Conservation (phyloP, 2,888 invertebrate genomes). For the Venusia cambrica region DNA sequence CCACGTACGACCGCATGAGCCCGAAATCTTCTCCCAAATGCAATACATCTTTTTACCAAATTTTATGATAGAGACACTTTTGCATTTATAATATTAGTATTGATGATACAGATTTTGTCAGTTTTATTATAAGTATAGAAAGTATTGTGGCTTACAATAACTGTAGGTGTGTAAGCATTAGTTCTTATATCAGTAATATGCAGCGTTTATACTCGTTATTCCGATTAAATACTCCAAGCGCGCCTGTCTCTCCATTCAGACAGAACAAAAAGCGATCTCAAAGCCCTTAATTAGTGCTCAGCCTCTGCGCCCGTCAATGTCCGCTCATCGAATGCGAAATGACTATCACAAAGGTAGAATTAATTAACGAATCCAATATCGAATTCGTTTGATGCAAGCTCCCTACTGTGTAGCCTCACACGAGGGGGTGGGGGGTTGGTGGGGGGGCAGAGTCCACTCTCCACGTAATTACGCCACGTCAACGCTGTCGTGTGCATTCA, state of each 20-base stretch:
- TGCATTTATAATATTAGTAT: too few relatives aligned
- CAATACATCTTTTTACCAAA: too few relatives aligned
- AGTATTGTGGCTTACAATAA: too few relatives aligned
- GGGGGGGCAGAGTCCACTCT: conserved; percentile 38
- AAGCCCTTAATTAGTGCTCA: conserved; percentile 42
- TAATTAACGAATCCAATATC: conserved; percentile 56
- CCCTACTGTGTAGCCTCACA: conserved; percentile 9
- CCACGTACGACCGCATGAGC: too few relatives aligned
- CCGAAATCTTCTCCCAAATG: too few relatives aligned
- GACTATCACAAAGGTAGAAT: conserved; percentile 51
- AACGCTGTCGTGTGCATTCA: conserved; percentile 48
- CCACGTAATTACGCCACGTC: conserved; percentile 53
- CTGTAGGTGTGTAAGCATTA: too few relatives aligned
- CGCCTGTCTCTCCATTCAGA: conserved; percentile 4
- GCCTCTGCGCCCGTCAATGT: conserved; percentile 38
- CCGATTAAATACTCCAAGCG: conserved; percentile 1
- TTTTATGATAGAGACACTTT: too few relatives aligned
- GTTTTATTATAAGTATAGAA: too few relatives aligned
- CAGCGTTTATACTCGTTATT: neutral
- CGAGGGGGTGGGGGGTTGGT: conserved; percentile 4
- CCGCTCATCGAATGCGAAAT: conserved; percentile 39
- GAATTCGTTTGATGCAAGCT: conserved; percentile 44
- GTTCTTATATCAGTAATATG: conserved; percentile 1
- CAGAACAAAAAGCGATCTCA: conserved; percentile 28
- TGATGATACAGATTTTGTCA: too few relatives aligned